phyloP scores from a whole-genome alignment of 2,113 vertebrate species.

The Nothoprocta pentlandii region DNA sequence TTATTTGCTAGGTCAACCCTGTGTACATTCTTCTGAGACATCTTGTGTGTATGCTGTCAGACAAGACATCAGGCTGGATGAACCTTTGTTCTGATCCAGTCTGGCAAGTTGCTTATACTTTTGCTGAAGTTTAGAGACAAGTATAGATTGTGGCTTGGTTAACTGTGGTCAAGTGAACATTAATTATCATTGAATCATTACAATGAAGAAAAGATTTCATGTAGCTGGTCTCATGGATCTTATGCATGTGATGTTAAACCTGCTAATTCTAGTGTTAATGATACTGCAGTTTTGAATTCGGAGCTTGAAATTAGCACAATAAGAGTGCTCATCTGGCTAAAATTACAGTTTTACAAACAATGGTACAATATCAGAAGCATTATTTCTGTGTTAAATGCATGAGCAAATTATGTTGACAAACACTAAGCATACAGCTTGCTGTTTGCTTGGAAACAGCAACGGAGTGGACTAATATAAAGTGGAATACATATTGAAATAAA shows the following conservation, averaged over 20 bases:
- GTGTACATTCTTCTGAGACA: background rate
- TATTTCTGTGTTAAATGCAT: background rate
- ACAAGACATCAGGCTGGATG: background rate
- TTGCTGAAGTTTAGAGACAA: background rate
- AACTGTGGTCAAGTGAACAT: background rate
- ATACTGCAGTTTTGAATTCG: background rate
- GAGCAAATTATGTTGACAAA: background rate
- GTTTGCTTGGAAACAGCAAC: background rate
- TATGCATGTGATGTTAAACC: background rate
- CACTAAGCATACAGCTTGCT: background rate
- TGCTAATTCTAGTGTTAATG: background rate
- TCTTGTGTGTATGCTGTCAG: background rate
- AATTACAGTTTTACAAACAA: background rate
- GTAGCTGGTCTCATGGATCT: background rate
- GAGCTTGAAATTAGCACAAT: background rate
- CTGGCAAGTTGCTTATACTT: background rate
- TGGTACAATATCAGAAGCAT: background rate
- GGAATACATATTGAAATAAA: background rate
- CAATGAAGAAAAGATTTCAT: background rate
- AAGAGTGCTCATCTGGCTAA: background rate
- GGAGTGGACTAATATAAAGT: background rate
- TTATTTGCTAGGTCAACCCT: background rate
- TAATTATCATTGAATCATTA: background rate
- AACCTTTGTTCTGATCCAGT: background rate
- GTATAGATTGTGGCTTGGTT: background rate